Percentiles rank a stretch among this genome's conserved stretches.
Evolutionary conservation across 2,888 invertebrate genomes (phyloP).

Genomic region (Rhogogaster chlorosoma): DNA sequence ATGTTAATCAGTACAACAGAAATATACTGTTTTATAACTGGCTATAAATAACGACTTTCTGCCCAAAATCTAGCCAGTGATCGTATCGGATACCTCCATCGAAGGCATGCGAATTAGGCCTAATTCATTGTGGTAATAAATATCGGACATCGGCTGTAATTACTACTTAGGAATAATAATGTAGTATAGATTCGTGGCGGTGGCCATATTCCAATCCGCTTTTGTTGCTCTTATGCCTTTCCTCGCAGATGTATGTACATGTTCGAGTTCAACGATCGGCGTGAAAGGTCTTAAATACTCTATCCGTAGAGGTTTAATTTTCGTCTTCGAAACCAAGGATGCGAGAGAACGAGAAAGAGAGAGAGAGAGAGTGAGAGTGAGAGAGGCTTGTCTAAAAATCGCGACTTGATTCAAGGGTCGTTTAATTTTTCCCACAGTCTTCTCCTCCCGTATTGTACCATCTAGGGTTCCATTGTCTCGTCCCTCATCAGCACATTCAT

Average conservation of each 20-base stretch:
- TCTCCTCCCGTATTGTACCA: constrained; percentile 65
- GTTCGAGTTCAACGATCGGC: constrained; percentile 32
- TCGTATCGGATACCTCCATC: constrained; percentile 28
- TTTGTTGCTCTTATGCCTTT: neutral
- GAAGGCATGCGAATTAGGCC: constrained; percentile 36
- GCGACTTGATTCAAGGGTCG: constrained; percentile 11
- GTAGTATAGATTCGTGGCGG: neutral
- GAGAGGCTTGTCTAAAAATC: neutral
- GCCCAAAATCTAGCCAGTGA: neutral
- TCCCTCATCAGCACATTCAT: constrained; percentile 76
- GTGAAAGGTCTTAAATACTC: constrained; percentile 23
- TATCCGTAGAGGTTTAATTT: neutral
- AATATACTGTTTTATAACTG: constrained; percentile 64
- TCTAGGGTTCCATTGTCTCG: constrained; percentile 71
- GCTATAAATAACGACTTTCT: constrained; percentile 66
- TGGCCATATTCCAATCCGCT: neutral
- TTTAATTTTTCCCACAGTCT: constrained; percentile 8
- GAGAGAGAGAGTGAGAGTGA: neutral
- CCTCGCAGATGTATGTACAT: neutral
- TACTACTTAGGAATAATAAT: neutral
- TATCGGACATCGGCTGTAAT: constrained; percentile 34
- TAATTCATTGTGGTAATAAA: constrained; percentile 47
- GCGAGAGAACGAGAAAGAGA: neutral
- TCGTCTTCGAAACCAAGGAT: neutral
- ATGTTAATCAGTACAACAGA: constrained; percentile 63